Conservation (phyloP, 2,888 invertebrate species). For the Muscina levida region DNA sequence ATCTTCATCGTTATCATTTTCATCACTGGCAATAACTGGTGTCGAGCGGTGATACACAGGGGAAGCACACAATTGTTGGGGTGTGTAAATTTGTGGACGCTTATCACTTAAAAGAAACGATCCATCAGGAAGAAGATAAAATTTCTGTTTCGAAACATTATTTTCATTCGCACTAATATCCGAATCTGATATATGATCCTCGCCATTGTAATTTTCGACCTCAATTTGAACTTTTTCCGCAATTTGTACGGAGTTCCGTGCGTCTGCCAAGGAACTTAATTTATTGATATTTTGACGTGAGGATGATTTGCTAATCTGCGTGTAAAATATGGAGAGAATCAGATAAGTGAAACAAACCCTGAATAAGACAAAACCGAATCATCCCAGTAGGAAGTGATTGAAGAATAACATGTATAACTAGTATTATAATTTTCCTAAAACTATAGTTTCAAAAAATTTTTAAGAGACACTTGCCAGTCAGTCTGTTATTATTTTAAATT, state of each 20-base stretch:
- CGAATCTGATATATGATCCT: slow-evolving; percentile 65
- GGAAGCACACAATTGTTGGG: background rate
- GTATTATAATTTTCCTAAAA: too few relatives aligned
- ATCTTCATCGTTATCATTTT: slow-evolving; percentile 55
- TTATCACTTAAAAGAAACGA: slow-evolving; percentile 53
- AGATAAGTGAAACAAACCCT: too few relatives aligned
- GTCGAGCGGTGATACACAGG: slow-evolving; percentile 37
- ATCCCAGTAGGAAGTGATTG: too few relatives aligned
- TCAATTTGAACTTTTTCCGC: slow-evolving; percentile 90
- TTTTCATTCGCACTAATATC: slow-evolving; percentile 61
- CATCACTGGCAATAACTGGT: slow-evolving; percentile 6
- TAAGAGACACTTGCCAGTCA: too few relatives aligned
- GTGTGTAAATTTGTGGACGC: slow-evolving; percentile 49
- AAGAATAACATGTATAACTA: too few relatives aligned
- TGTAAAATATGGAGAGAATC: slow-evolving; percentile 1
- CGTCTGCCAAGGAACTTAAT: slow-evolving; percentile 92
- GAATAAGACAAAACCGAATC: too few relatives aligned
- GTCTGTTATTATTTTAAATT: too few relatives aligned
- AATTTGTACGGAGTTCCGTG: slow-evolving; percentile 88
- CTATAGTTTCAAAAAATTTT: too few relatives aligned
- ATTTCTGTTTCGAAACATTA: slow-evolving; percentile 44
- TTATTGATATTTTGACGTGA: slow-evolving; percentile 81
- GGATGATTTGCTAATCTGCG: slow-evolving; percentile 64
- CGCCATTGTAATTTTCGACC: slow-evolving; percentile 69
- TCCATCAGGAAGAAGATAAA: slow-evolving; percentile 52